phyloP scores from a whole-genome alignment of 1,140 invertebrate genomes.

The Bombyx mori region DNA sequence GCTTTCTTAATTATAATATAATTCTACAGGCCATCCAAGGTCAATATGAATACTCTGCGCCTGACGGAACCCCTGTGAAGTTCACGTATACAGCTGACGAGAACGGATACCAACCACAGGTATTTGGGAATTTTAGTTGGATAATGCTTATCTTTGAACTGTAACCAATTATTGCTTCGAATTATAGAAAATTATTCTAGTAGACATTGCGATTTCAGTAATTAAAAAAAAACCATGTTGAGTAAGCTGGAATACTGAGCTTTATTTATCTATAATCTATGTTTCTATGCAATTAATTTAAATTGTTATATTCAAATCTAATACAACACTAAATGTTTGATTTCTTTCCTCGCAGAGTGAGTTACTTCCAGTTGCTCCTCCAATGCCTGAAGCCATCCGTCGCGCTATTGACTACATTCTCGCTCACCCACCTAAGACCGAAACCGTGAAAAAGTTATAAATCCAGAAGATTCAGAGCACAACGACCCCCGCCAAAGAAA shows the following conservation, averaged over 20 bases:
- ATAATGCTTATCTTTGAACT: background rate
- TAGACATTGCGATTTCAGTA: background rate
- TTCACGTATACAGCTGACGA: constrained; percentile 81
- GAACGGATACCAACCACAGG: constrained; percentile 76
- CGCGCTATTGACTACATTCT: constrained; percentile 52
- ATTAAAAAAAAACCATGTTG: background rate
- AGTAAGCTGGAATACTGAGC: too few relatives aligned
- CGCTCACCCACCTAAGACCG: constrained; percentile 17
- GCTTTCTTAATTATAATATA: background rate
- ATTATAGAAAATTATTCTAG: too few relatives aligned
- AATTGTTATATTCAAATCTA: too few relatives aligned
- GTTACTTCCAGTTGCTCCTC: constrained; percentile 75
- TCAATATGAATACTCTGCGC: constrained; percentile 75
- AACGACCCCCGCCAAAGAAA: background rate
- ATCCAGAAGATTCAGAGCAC: background rate
- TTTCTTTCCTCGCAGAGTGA: constrained; percentile 31
- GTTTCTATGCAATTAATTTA: too few relatives aligned
- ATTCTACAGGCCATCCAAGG: constrained; percentile 31
- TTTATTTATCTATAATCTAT: too few relatives aligned
- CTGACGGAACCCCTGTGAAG: constrained; percentile 72
- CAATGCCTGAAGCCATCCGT: constrained; percentile 45
- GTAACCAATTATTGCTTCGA: background rate
- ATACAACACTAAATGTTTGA: background rate
- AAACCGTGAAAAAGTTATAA: background rate
- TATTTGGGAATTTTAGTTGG: constrained; percentile 11